Conservation (phyloP, 2,113 vertebrate genomes). For the Marmota monax region DNA sequence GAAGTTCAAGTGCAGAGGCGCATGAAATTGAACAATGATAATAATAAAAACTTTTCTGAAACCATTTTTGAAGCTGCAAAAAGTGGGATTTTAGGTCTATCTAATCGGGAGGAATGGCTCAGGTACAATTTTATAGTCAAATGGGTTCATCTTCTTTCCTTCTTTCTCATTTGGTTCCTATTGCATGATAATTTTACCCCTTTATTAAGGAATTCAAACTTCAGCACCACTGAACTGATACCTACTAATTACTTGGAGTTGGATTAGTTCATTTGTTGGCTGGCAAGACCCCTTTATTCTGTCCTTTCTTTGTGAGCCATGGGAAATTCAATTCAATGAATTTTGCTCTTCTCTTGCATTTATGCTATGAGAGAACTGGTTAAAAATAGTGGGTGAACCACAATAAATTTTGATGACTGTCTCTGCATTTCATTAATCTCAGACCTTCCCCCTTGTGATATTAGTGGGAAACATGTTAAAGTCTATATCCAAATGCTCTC, state of each 20-base stretch:
- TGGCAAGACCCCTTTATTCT: constrained; percentile 64
- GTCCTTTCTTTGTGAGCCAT: background rate
- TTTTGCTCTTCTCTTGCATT: background rate
- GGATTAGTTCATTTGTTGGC: constrained; percentile 65
- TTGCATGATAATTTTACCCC: constrained; percentile 49
- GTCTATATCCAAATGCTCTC: background rate
- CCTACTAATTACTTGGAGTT: constrained; percentile 75
- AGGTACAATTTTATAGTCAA: constrained; percentile 78
- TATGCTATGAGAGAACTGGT: background rate
- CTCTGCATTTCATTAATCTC: background rate
- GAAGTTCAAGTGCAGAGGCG: constrained; percentile 81
- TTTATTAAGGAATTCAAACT: constrained; percentile 72
- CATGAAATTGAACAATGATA: constrained; percentile 85
- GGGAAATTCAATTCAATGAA: background rate
- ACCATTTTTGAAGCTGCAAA: constrained; percentile 72
- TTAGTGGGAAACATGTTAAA: background rate
- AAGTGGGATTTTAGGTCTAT: constrained; percentile 72
- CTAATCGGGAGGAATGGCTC: constrained; percentile 69
- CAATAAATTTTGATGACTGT: background rate
- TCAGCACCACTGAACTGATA: constrained; percentile 70
- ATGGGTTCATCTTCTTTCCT: constrained; percentile 68
- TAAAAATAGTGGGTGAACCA: background rate
- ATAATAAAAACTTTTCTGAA: constrained; percentile 83
- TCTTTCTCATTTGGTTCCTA: constrained; percentile 66
- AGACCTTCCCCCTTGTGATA: background rate